Conservation (phyloP, 2,888 invertebrate species). For the Barypeithes pellucidus region DNA sequence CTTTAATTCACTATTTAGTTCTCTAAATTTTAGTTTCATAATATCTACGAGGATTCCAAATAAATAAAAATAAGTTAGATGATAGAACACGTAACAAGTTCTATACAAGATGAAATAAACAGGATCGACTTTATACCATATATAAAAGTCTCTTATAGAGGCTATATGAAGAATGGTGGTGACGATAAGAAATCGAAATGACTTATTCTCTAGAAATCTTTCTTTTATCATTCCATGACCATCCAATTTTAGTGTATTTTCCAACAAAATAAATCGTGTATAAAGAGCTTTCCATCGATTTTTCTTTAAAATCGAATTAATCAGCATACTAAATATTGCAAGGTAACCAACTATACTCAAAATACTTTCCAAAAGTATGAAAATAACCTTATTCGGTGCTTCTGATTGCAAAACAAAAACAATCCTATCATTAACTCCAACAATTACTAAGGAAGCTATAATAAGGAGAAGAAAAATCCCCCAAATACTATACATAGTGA, state of each 20-base stretch:
- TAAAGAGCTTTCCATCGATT: neutral
- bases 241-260: neutral
- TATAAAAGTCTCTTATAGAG: neutral
- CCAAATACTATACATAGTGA: neutral
- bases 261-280: neutral
- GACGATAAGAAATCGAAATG: neutral
- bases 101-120: neutral
- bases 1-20: conserved; percentile 8
- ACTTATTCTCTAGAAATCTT: neutral
- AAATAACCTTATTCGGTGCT: neutral
- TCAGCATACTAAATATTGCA: neutral
- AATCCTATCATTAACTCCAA: neutral
- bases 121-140: neutral
- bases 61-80: neutral
- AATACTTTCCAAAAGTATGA: neutral
- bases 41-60: neutral
- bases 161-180: neutral
- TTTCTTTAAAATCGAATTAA: neutral
- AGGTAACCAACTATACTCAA: neutral
- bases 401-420: neutral
- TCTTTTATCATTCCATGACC: neutral
- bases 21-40: neutral
- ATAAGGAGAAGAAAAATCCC: neutral
- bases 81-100: conserved; percentile 6
- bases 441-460: neutral